These are phyloP conservation scores for Scomber japonicus DNA, from an alignment of 2,113 vertebrate genomes.

Conservation along the genomic window DNA sequence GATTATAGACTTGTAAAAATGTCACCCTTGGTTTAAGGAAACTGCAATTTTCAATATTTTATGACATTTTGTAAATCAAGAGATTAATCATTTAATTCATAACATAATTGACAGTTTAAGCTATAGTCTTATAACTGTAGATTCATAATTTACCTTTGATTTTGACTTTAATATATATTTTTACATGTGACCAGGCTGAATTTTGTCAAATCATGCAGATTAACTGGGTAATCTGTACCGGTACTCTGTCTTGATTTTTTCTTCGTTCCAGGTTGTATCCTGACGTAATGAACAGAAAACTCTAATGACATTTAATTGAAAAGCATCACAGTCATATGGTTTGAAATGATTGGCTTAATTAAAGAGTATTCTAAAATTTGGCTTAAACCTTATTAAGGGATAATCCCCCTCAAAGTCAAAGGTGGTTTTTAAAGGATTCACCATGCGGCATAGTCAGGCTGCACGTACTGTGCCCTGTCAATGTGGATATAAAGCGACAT, in stretches of 20 bases:
- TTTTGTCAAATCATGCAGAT: not conserved
- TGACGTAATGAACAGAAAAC: slow-evolving; percentile 41
- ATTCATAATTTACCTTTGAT: no score
- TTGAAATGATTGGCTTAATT: slow-evolving; percentile 65
- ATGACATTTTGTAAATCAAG: no score
- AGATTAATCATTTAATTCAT: no score
- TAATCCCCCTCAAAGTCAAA: slow-evolving; percentile 67
- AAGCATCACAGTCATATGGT: slow-evolving; percentile 57
- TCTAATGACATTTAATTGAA: slow-evolving; percentile 60
- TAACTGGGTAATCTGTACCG: not conserved
- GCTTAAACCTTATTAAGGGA: slow-evolving; percentile 73
- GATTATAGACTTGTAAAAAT: no score
- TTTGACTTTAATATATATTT: no score
- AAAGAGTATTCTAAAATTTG: slow-evolving; percentile 60
- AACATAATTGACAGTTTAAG: no score
- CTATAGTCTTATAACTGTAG: no score
- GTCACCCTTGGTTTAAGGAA: no score
- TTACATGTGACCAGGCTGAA: not conserved
- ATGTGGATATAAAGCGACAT: not conserved
- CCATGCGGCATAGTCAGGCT: slow-evolving; percentile 18
- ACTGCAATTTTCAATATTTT: no score
- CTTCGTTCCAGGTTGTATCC: not conserved
- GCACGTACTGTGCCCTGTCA: not conserved
- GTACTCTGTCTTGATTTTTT: not conserved
- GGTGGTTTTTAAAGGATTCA: slow-evolving; percentile 58